Conservation (phyloP, 2,113 vertebrate species). For the Eolophus roseicapilla region DNA sequence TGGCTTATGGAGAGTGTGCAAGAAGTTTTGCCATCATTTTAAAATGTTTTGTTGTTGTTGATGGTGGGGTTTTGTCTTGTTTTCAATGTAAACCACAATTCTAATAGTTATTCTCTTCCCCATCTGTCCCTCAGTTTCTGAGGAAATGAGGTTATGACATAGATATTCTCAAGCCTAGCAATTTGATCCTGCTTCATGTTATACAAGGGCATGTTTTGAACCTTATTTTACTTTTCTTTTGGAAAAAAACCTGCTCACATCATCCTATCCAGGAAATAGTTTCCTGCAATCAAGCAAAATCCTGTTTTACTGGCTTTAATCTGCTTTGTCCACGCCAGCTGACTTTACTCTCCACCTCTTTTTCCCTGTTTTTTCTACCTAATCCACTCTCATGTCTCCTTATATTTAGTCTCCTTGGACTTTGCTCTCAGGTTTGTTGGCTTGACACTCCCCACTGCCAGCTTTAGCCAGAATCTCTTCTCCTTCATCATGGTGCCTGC, state of each 20-base stretch:
- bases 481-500: not conserved
- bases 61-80: not conserved
- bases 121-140: not conserved
- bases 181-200: not conserved
- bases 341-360: not conserved
- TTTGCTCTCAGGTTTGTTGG: not conserved
- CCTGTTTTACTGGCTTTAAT: not conserved
- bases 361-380: not conserved
- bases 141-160: constrained; percentile 13
- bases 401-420: not conserved
- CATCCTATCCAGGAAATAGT: not conserved
- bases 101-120: not conserved
- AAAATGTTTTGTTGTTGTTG: not conserved
- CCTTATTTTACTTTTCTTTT: not conserved
- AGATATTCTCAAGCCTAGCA: not conserved
- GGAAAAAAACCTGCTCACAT: not conserved
- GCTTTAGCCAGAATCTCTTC: not conserved
- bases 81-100: not conserved
- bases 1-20: not conserved
- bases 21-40: not conserved
- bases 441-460: not conserved
- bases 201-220: not conserved
- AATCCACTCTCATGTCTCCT: not conserved
- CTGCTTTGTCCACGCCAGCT: not conserved
- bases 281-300: not conserved